Base-by-base conservation (phyloP, 2,113 vertebrate species). In the Rana temporaria region DNA sequence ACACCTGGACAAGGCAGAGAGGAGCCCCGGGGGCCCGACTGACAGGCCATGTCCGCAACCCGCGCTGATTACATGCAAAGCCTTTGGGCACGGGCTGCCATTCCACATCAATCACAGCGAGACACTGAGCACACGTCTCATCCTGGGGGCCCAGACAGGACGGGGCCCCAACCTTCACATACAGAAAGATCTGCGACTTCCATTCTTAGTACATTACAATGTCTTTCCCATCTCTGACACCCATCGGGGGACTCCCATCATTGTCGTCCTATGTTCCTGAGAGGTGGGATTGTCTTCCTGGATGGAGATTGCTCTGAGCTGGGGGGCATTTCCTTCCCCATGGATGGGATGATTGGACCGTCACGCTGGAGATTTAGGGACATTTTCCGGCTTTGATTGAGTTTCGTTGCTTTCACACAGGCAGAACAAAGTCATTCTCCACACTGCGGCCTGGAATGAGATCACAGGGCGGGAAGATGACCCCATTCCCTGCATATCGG, bases 351-450 rank as follows among this genome's bases (percentile, higher is more conserved):
- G 63, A 79, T 34, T 32, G 76, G 24, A 65, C 48, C n/a, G 52
- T 57, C 64, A 64, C 76, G 76, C 76, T 64, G 12, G 63, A 64
- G 76, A 64, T 67, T 78, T 78, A 78, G 64, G 42, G 15, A 42
- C 56, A 78, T 78, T 66, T 79, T 79, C 64, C 19, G 30, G 76
- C 53, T 56, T n/a, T 26, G 17, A 62, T 57, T 60, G 16, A 22
- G 16, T 34, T 52, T 16, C 12, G 57, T 65, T 69, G 11, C 26
- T 30, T 1, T 30, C 26, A 30, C 26, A 30, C 26, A 30, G 26
- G 26, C 55, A 68, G 78, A 79, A 79, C 65, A 59, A 69, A 42
- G 78, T 8, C 19, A 26, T 59, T 55, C 19, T 62, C 48, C 60
- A 3, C 24, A 26, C 63, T 55, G 38, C 15, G 22, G 17, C 24